A percentile compares a stretch with the other conserved stretches of the same genome.
These are phyloP conservation scores for Aspiorhynchus laticeps DNA, from an alignment of 2,113 vertebrate genomes.

Conservation along the genomic window DNA sequence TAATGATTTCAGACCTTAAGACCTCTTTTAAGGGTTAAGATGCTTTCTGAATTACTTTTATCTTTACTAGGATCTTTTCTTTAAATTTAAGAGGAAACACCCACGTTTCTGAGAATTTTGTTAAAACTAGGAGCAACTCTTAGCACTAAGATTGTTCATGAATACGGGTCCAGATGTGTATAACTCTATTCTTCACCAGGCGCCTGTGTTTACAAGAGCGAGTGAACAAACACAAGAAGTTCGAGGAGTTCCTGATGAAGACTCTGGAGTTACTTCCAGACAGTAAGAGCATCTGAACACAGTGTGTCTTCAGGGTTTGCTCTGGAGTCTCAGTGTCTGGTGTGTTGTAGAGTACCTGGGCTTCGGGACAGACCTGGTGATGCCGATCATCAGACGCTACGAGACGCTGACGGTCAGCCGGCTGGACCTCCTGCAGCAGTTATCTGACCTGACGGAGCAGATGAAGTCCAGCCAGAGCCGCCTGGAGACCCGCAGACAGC, in stretches of 20 bases:
- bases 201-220: conserved; percentile 70
- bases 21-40: too few species aligned
- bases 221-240: conserved; percentile 70
- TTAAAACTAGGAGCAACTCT: too few species aligned
- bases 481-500: conserved; percentile 67
- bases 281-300: conserved; percentile 60
- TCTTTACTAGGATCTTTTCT: too few species aligned
- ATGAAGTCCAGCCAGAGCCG: conserved; percentile 64
- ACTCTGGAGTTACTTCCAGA: conserved; percentile 73
- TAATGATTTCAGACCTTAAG: too few species aligned
- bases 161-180: too few species aligned
- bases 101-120: too few species aligned
- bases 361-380: conserved; percentile 59
- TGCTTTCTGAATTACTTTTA: too few species aligned
- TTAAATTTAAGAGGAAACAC: too few species aligned
- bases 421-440: conserved; percentile 70
- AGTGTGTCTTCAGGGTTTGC: background rate
- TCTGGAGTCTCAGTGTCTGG: background rate
- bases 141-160: too few species aligned
- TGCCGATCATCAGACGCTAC: conserved; percentile 71
- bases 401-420: conserved; percentile 70
- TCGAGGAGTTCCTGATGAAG: conserved; percentile 76
- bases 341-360: conserved; percentile 61
- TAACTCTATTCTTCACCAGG: too few species aligned
- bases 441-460: conserved; percentile 67